Percentiles rank a stretch among this genome's conserved stretches.
Conservation (phyloP, 2,888 invertebrate species). For the Trissoscelio sp. region DNA sequence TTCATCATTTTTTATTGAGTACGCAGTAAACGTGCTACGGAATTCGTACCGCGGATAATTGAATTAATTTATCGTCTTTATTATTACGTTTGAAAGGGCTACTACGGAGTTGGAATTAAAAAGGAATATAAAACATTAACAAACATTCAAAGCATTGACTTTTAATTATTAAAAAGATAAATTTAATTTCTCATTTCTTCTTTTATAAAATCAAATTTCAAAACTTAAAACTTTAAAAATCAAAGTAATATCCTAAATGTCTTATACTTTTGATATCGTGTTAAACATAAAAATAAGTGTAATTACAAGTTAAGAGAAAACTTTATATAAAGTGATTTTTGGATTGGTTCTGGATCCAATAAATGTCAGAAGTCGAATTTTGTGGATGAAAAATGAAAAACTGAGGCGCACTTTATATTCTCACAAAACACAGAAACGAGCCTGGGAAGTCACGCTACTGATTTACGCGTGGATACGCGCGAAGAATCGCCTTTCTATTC, state of each 20-base stretch:
- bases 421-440: slow-evolving; percentile 53
- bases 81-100: not conserved
- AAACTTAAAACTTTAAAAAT: no score
- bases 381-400: slow-evolving; percentile 23
- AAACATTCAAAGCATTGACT: not conserved
- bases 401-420: slow-evolving; percentile 29
- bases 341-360: no score
- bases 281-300: no score
- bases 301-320: no score
- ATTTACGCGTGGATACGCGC: slow-evolving; percentile 65
- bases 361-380: slow-evolving; percentile 1
- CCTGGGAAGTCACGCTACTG: slow-evolving; percentile 65
- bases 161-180: no score
- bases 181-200: slow-evolving; percentile 13
- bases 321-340: no score
- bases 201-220: no score
- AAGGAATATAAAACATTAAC: not conserved
- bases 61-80: not conserved
- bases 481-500: slow-evolving; percentile 66
- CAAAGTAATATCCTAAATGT: no score
- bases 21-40: not conserved
- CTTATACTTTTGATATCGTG: no score
- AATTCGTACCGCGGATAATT: not conserved
- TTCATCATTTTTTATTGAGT: slow-evolving; percentile 10
- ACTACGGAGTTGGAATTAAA: no score